phyloP scores from a whole-genome alignment of 2,797 vertebrate genomes.

The Oreonectes daqikongensis region DNA sequence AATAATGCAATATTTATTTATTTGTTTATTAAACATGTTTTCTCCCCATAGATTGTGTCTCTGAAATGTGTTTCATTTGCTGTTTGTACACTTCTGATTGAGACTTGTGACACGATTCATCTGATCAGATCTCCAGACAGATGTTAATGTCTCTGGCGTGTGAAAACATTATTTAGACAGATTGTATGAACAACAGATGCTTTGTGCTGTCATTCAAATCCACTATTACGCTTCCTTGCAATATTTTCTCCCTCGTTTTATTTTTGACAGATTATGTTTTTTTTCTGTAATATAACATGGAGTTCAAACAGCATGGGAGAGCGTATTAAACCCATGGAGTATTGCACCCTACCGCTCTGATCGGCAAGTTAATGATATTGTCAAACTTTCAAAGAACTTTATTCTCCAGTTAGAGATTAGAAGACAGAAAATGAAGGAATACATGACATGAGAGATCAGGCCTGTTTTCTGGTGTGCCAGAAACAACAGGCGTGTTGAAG shows the following conservation, averaged over 20 bases:
- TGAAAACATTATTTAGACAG: conserved; percentile 33
- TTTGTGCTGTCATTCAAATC: conserved; percentile 52
- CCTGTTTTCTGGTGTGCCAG: conserved; percentile 62
- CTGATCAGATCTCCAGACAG: conserved; percentile 3
- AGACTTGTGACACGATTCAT: conserved; percentile 6
- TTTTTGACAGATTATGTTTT: conserved; percentile 60
- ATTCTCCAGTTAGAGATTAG: conserved; percentile 78
- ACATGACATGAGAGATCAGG: conserved; percentile 73
- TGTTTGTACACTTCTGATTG: neutral
- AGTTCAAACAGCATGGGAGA: conserved; percentile 73
- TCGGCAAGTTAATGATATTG: conserved; percentile 81
- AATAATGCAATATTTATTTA: neutral
- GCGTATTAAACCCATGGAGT: conserved; percentile 53
- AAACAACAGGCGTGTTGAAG: conserved; percentile 59
- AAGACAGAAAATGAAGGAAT: conserved; percentile 76
- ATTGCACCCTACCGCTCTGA: conserved; percentile 63
- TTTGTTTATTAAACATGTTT: neutral
- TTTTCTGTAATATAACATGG: conserved; percentile 56
- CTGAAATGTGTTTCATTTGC: neutral
- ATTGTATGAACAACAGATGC: conserved; percentile 55
- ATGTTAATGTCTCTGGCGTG: too few relatives aligned
- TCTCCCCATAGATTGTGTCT: neutral
- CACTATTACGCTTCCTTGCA: conserved; percentile 54
- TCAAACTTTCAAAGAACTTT: conserved; percentile 79
- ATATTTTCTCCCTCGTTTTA: conserved; percentile 53